Conservation (phyloP, 2,888 invertebrate species). For the Apamea sordens region DNA sequence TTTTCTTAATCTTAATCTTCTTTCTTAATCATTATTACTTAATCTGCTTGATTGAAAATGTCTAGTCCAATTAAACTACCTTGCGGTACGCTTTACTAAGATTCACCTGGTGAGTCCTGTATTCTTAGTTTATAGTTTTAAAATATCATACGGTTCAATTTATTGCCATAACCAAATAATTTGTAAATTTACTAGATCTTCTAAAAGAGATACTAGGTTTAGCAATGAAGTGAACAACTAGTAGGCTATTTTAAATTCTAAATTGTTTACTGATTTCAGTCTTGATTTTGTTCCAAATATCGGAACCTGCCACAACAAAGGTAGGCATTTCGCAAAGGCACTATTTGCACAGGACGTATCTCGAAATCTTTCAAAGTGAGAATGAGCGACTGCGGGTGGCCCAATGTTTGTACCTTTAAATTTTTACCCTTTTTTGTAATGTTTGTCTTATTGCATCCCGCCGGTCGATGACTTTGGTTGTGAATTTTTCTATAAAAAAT, state of each 20-base stretch:
- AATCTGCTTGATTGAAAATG: neutral
- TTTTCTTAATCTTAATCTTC: no score
- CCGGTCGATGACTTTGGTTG: slow-evolving; percentile 59
- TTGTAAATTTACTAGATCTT: neutral
- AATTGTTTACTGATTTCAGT: neutral
- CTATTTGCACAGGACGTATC: slow-evolving; percentile 71
- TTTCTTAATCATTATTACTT: no score
- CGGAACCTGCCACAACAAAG: slow-evolving; percentile 14
- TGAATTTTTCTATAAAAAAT: slow-evolving; percentile 31
- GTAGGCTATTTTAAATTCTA: neutral
- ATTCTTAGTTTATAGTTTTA: no score
- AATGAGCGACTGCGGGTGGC: slow-evolving; percentile 75
- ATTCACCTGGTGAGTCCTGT: neutral
- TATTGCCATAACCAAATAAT: neutral
- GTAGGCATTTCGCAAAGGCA: slow-evolving; percentile 64
- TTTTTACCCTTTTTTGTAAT: slow-evolving; percentile 58
- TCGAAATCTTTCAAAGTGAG: slow-evolving; percentile 68
- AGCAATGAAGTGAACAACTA: neutral
- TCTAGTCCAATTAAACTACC: neutral
- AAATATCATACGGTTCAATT: neutral
- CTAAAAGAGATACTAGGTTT: neutral
- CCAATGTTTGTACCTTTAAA: slow-evolving; percentile 58
- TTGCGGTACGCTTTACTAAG: neutral
- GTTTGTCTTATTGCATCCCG: slow-evolving; percentile 53
- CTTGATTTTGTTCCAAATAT: slow-evolving; percentile 8